Evolutionary conservation across 2,797 vertebrate species (phyloP), one percentile per base, ranked within the genome.

Genomic region (Balearica regulorum): DNA sequence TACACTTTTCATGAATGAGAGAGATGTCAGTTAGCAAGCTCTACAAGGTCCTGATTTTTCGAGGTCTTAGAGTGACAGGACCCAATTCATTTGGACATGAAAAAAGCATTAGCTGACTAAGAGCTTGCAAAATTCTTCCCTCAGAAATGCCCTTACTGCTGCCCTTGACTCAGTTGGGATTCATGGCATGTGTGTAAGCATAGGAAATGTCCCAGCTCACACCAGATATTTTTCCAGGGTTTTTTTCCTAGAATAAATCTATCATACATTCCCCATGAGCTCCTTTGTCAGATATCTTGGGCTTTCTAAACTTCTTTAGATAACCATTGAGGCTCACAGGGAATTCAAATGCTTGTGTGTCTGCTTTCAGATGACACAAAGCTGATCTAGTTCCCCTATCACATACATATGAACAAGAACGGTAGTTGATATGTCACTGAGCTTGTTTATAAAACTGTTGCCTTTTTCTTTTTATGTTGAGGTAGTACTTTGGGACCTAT

Each of bases 1-100:
- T 84, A 78, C 21, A n/a, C 66, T 96, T 95, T 94, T 93, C 93
- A 90, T 90, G 95, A 96, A 96, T 89, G 88, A 92, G 43, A 90
- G 66, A 92, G 70, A 92, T 1, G 4, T 87, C 92, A 89, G 61
- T 95, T 89, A 95, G 44, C 78, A 87, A 80, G 51, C 64, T 92
- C 55, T 89, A 89, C 55, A 81, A 76, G 16, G 61, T 61, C 72
- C 46, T 85, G 69, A 81, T 83, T 85, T 95, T 93, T 68, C 3
- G 11, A 96, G 46, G 64, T 84, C 75, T 89, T 82, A 12, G 55
- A 72, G 53, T 55, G 29, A 83, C 68, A 89, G 31, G 31, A 57
- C 53, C 28, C 69, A 51, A 78, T 93, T 86, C 58, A 86, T 89
- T 93, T 0, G 0, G 17, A 71, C 10, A 6, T 13, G 65, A 80